Percentiles rank a stretch among this genome's conserved stretches.
Evolutionary conservation across 2,888 invertebrate species (phyloP).

Genomic region (Nebria salina): DNA sequence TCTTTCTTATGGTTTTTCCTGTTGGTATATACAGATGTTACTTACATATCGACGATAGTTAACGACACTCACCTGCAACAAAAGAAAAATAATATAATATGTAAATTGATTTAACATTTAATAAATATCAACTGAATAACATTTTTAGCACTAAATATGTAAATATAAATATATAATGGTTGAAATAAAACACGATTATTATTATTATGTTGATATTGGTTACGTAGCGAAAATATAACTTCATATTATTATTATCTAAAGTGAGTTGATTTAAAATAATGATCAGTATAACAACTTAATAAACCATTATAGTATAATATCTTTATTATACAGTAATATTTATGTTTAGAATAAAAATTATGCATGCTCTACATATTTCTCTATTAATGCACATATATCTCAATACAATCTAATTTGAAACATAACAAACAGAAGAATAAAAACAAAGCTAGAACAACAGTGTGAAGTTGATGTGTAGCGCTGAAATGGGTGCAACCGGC

Average conservation of each 20-base stretch:
- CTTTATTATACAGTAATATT: neutral
- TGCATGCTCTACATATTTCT: neutral
- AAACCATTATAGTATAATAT: neutral
- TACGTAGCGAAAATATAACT: neutral
- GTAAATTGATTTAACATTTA: neutral
- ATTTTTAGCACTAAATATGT: neutral
- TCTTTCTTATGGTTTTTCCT: neutral
- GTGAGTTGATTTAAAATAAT: neutral
- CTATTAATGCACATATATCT: neutral
- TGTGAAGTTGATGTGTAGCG: neutral
- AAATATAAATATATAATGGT: neutral
- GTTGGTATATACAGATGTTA: no score
- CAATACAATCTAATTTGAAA: neutral
- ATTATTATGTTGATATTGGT: neutral
- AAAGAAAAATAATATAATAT: slow-evolving; percentile 1
- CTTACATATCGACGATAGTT: no score
- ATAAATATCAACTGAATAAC: neutral
- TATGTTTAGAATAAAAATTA: neutral
- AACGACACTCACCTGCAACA: slow-evolving; percentile 9
- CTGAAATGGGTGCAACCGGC: neutral
- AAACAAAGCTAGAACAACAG: neutral
- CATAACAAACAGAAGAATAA: neutral
- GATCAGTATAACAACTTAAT: neutral
- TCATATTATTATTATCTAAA: neutral
- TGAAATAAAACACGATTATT: neutral